These are phyloP conservation scores for Dicyrtoma fusca DNA, from an alignment of 2,888 invertebrate species.

Conservation along the genomic window DNA sequence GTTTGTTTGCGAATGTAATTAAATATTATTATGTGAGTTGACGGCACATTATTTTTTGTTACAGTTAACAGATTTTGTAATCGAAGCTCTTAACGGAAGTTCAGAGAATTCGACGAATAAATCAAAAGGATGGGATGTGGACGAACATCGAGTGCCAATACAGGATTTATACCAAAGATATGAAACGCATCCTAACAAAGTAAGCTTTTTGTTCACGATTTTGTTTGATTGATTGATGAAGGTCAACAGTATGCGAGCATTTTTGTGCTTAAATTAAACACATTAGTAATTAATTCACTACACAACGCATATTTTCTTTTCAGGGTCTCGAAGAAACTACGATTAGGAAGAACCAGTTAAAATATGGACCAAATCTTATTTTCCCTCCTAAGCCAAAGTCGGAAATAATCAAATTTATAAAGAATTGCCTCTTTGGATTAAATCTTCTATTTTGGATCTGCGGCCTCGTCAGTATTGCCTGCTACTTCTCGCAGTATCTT, in stretches of 20 bases:
- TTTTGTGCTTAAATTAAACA: background rate
- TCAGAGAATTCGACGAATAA: conserved; percentile 19
- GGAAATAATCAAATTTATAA: conserved; percentile 64
- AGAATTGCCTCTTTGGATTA: conserved; percentile 64
- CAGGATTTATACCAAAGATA: conserved; percentile 41
- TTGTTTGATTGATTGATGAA: too few species aligned
- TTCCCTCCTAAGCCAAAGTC: conserved; percentile 63
- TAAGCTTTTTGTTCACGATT: background rate
- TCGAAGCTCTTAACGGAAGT: conserved; percentile 10
- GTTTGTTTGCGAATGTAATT: background rate
- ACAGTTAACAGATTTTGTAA: conserved; percentile 34
- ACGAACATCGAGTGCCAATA: conserved; percentile 46
- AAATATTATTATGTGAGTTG: too few species aligned
- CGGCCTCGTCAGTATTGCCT: conserved; percentile 61
- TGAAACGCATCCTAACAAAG: conserved; percentile 40
- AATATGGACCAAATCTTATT: conserved; percentile 61
- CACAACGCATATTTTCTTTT: too few species aligned
- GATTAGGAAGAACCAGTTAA: conserved; percentile 59
- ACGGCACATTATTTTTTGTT: background rate
- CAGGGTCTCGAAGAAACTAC: conserved; percentile 61
- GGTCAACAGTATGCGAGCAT: too few species aligned
- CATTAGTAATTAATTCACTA: background rate
- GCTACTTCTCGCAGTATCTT: conserved; percentile 60
- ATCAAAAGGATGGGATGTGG: conserved; percentile 31
- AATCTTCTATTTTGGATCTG: conserved; percentile 62